phyloP scores from a whole-genome alignment of 2,888 invertebrate species.

The Crossocerus cetratus region DNA sequence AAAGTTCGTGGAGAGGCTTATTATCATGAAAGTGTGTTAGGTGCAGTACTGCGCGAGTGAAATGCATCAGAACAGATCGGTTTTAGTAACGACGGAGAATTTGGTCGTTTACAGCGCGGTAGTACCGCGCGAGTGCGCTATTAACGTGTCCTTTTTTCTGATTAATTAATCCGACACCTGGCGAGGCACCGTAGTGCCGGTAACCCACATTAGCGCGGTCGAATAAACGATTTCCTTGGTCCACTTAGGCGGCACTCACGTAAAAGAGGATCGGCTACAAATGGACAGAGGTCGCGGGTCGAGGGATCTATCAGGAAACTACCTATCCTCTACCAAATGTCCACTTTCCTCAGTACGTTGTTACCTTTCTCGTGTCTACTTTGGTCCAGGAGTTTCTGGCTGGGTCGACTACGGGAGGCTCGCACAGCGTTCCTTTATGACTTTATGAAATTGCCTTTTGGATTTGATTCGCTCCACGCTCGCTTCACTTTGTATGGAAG shows the following conservation, averaged over 20 bases:
- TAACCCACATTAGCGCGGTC: conserved; percentile 51
- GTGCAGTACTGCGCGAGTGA: no score
- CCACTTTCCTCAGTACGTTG: not conserved
- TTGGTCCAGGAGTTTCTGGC: not conserved
- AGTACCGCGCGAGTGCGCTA: conserved; percentile 22
- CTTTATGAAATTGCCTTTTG: no score
- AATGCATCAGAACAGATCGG: no score
- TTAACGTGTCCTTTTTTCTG: conserved; percentile 41
- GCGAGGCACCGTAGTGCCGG: conserved; percentile 37
- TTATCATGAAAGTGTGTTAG: no score
- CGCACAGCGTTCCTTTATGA: no score
- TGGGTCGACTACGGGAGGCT: no score
- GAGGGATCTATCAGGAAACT: conserved; percentile 1
- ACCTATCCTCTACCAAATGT: not conserved
- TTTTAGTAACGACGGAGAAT: not conserved
- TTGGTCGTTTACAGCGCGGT: not conserved
- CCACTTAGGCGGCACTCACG: conserved; percentile 48
- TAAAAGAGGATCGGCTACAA: conserved; percentile 36
- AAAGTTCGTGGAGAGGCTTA: no score
- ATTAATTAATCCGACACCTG: conserved; percentile 54
- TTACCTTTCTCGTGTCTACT: not conserved
- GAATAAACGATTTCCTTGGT: conserved; percentile 61
- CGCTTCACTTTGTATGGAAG: no score
- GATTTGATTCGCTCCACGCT: no score
- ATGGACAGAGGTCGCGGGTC: conserved; percentile 10